phyloP scores from a whole-genome alignment of 2,797 vertebrate genomes.

The Neosilurus hyrtlii region DNA sequence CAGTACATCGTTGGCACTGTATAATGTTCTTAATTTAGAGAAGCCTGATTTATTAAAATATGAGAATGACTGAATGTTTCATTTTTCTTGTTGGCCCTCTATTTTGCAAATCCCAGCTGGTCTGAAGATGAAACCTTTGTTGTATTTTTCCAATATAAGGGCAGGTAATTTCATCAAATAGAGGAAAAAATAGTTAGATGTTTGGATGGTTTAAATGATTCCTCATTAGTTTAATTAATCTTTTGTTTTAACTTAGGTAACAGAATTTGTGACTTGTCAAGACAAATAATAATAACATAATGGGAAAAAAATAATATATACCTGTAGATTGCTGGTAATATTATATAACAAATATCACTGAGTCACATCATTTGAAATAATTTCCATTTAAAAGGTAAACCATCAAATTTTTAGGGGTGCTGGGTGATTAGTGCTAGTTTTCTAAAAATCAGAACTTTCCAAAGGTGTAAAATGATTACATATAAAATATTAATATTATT shows the following conservation, averaged over 20 bases:
- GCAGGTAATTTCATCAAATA: conserved; percentile 6
- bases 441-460: not conserved
- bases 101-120: conserved; percentile 38
- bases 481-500: conserved; percentile 35
- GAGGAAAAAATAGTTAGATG: not conserved
- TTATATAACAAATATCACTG: not conserved
- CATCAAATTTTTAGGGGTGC: not conserved
- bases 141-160: conserved; percentile 29
- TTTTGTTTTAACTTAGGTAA: not conserved
- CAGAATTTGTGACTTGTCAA: not conserved
- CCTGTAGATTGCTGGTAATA: not conserved
- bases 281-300: not conserved
- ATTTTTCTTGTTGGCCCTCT: conserved; percentile 32
- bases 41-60: conserved; percentile 38
- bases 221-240: conserved; percentile 16
- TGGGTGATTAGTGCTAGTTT: not conserved
- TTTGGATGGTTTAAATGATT: conserved; percentile 21
- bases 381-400: not conserved
- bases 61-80: conserved; percentile 31
- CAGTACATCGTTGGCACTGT: conserved; percentile 36
- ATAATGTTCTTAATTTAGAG: conserved; percentile 40
- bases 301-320: not conserved
- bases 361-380: not conserved
- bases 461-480: not conserved
- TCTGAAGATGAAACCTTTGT: conserved; percentile 28